Evolutionary conservation across 2,797 vertebrate genomes (phyloP), one percentile per base, ranked within the genome.

Genomic region (Sylvilagus floridanus): DNA sequence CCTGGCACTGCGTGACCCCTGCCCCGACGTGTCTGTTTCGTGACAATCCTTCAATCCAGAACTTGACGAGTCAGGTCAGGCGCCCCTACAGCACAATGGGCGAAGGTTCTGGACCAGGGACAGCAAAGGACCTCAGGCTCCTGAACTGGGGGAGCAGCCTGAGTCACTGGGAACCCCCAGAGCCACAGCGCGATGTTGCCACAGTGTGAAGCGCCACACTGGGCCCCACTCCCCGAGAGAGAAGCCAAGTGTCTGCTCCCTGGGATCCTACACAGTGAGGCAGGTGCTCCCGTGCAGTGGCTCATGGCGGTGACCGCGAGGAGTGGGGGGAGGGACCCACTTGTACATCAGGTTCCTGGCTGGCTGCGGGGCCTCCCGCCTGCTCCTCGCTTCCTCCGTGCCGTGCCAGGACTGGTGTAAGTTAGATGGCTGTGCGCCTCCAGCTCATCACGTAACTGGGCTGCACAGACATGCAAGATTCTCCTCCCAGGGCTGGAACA

Each of bases 211-310:
- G n/a, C 21, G 1, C 32, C 16, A 2, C 2, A 13, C 35, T 30
- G 57, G 24, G 52, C 42, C 68, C 54, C 62, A 69, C 26, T n/a
- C 54, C 78, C 79, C 5, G 6, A 12, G 47, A 81, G 32, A 14
- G 19, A 54, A 35, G 32, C 16, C 57, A 28, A 66, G 66, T 11
- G n/a, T 52, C 50, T 69, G 4, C 4, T 72, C 8, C 17, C 84
- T 12, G 32, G 13, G 37, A 9, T 17, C 28, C 30, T 2, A 7
- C 0, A 0, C 3, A 28, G 77, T 4, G 16, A 26, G 57, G 4
- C 1, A 54, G 68, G 68, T 1, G 10, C 37, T 47, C 28, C 13
- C 0, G 6, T 12, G 37, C 30, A 71, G 32, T 6, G 50, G 71
- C 52, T 81, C 28, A 7, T 0, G 17, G 62, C 4, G 32, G 73